Conservation (phyloP, 1,140 invertebrate genomes). For the Chlorops oryzae region DNA sequence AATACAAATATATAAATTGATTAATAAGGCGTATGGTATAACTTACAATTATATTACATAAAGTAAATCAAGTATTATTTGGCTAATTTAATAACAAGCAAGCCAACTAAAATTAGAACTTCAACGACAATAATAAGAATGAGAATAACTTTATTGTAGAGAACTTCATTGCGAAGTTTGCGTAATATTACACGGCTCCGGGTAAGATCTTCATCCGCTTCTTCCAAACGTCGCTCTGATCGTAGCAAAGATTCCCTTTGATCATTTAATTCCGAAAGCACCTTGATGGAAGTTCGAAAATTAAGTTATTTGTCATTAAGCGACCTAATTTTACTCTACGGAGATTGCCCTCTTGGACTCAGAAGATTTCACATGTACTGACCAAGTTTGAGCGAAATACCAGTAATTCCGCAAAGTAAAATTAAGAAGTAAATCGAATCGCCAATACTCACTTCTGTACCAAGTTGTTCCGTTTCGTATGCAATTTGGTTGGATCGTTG, state of each 20-base stretch:
- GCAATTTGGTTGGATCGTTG: constrained; percentile 65
- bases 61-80: too few species aligned
- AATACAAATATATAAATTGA: too few species aligned
- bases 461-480: constrained; percentile 71
- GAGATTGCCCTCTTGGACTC: too few species aligned
- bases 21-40: too few species aligned
- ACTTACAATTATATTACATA: too few species aligned
- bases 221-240: constrained; percentile 47
- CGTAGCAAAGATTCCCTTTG: constrained; percentile 50
- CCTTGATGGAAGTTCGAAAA: too few species aligned
- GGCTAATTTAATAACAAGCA: constrained; percentile 40
- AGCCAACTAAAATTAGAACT: constrained; percentile 33
- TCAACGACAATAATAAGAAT: constrained; percentile 50
- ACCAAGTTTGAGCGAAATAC: too few species aligned
- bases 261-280: constrained; percentile 45
- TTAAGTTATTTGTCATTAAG: not conserved
- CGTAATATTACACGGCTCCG: constrained; percentile 43
- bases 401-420: too few species aligned
- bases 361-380: too few species aligned
- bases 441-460: constrained; percentile 63
- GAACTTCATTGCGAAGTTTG: constrained; percentile 47
- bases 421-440: too few species aligned
- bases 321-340: too few species aligned
- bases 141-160: constrained; percentile 51
- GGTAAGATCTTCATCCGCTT: constrained; percentile 49